Conservation (phyloP, 2,797 vertebrate genomes). For the Rachycentron canadum region DNA sequence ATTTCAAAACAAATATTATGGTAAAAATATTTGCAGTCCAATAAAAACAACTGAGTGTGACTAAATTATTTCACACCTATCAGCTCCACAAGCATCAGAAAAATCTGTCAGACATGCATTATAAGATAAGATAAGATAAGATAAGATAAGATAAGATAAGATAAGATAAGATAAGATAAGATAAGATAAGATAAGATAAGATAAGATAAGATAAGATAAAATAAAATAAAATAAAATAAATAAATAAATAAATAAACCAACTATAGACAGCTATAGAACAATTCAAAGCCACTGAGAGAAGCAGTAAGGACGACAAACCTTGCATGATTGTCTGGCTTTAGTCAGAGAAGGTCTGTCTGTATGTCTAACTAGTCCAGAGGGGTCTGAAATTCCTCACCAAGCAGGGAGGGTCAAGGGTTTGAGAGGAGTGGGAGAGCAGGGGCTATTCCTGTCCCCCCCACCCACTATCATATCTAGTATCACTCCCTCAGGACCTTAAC, state of each 20-base stretch:
- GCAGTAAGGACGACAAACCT: constrained; percentile 68
- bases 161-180: too few species aligned
- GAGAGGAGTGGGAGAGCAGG: constrained; percentile 22
- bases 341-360: constrained; percentile 59
- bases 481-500: constrained; percentile 63
- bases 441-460: constrained; percentile 80
- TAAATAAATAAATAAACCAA: constrained; percentile 4
- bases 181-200: too few species aligned
- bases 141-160: too few species aligned
- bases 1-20: constrained; percentile 21
- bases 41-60: background rate
- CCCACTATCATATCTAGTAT: constrained; percentile 74
- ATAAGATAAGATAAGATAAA: too few species aligned
- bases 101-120: constrained; percentile 30
- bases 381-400: constrained; percentile 70
- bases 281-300: constrained; percentile 15
- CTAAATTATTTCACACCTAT: constrained; percentile 1
- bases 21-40: background rate
- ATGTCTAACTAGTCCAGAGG: constrained; percentile 58
- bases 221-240: too few species aligned
- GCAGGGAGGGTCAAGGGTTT: constrained; percentile 46
- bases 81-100: background rate
- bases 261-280: constrained; percentile 16
- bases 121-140: constrained; percentile 8
- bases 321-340: constrained; percentile 51